Base-by-base conservation (phyloP, 1,140 invertebrate species). In the Aphelinus certus region DNA sequence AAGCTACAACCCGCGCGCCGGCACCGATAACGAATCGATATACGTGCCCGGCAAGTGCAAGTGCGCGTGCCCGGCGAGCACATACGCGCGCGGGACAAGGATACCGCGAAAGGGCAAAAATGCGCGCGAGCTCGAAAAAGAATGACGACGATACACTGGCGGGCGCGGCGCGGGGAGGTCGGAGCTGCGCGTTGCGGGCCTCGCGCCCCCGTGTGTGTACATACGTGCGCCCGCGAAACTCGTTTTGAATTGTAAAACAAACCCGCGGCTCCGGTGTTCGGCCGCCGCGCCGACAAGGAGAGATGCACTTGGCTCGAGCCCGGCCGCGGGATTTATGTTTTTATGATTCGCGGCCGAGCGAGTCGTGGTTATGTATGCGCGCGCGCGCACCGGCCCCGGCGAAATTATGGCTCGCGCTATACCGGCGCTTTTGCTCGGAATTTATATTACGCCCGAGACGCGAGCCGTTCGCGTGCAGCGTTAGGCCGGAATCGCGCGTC, bases 171-270 rank as follows among this genome's bases (percentile, higher is more conserved):
- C 26, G 26, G 26, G 26, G 26, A 26, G 26, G 26, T 26, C 26
- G 26, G 26, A 26, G 26, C 26, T 26, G 26, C 26, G 26, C 26
- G 26, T 26, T 26, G 26, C 26, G 26, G 26, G 26, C 26, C 26
- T 26, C 26, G 26, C 26, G 26, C 26, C 26, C 26, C 26, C 26
- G 26, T 26, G 26, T 26, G 26, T 26, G 26, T 26, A 26, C 26
- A 26, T 26, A 26, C 26, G 26, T 26, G 26, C 26, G 26, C 26
- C 71, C 76, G 26, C 7, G 3, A 58, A 43, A 26, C 61, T 75
- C 57, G 70, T 77, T 79, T 79, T 78, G 79, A 76, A 78, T 79
- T 81, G 79, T 81, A 79, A 81, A 80, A 78, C 76, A 79, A 81
- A 77, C 77, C 73, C 75, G 65, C 45, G 73, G 65, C 26, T 26